Base-by-base conservation (phyloP, 2,113 vertebrate genomes). In the Sturnus vulgaris region DNA sequence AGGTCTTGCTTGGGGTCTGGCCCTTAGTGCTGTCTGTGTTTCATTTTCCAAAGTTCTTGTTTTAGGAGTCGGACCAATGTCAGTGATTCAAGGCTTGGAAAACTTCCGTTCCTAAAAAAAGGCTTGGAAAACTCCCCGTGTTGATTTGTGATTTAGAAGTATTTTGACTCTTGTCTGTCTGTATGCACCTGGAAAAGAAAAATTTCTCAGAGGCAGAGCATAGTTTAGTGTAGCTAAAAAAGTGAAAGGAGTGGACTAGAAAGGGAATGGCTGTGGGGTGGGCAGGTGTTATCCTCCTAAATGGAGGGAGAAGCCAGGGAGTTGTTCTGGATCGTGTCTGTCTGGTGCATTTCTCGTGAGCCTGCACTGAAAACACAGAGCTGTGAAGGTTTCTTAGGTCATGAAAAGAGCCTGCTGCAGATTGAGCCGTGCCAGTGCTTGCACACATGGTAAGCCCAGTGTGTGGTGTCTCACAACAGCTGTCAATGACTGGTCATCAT, bases 391-490 rank as follows among this genome's bases (percentile, higher is more conserved):
- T 76, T 95, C 72, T 75, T 42, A 56, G 68, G 82, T 94, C 57
- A 18, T 12, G 52, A 86, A 44, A 44, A 73, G 86, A 94, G 87
- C 49, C 65, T 94, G 77, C 88, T 96, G 81, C 80, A 81, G 68
- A 57, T 19, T 1, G 39, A 90, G 83, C 86, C 1, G 21, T 97
- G 95, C 91, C 93, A 95, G 79, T 18, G 31, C 79, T 81, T 61
- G 82, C 77, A 79, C 47, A 73, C 77, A 89, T 82, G 95, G 88
- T 82, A 76, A 52, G 53, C 71, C 88, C 68, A 84, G 88, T 49
- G 79, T 87, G 92, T 86, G 82, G 84, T 85, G 90, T 95, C 94
- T 96, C 92, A 89, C 86, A 93, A 95, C 86, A 90, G 70, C 88
- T 96, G 94, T 91, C 87, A 86, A 82, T 90, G 56, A 72, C 88